Evolutionary conservation across 2,113 vertebrate species (phyloP).

Genomic region (Lepisosteus osseus): DNA sequence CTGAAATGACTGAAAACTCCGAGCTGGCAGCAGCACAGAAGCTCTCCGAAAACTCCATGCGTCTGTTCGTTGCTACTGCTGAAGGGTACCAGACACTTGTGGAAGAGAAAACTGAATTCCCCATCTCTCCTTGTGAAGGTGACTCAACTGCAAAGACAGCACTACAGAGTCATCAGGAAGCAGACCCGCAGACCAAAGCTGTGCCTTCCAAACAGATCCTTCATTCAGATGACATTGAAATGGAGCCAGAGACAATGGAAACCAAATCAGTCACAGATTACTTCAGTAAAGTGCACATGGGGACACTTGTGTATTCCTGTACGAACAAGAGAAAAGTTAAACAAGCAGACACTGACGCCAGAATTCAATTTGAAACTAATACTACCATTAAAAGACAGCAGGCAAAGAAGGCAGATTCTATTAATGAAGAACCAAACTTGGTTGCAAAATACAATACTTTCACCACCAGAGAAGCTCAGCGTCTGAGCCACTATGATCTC

Average conservation of each 20-base stretch:
- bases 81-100: constrained; percentile 80
- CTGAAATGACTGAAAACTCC: constrained; percentile 98
- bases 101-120: constrained; percentile 83
- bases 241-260: constrained; percentile 98
- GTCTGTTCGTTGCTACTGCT: constrained; percentile 78
- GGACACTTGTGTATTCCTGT: constrained; percentile 78
- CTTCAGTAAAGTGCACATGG: constrained; percentile 91
- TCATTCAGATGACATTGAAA: constrained; percentile 89
- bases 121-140: constrained; percentile 56
- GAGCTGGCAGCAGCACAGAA: constrained; percentile 90
- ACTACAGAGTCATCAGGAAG: constrained; percentile 56
- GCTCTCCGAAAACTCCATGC: constrained; percentile 82
- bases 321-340: constrained; percentile 83
- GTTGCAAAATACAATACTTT: constrained; percentile 76
- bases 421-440: constrained; percentile 71
- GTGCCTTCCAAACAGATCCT: constrained; percentile 88
- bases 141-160: constrained; percentile 63
- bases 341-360: constrained; percentile 65
- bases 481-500: constrained; percentile 82
- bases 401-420: constrained; percentile 59
- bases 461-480: constrained; percentile 80
- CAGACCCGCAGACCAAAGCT: constrained; percentile 77
- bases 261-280: constrained; percentile 94
- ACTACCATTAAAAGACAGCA: constrained; percentile 71
- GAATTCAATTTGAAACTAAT: constrained; percentile 58